Evolutionary conservation across 2,113 vertebrate genomes (phyloP), one percentile per base, ranked within the genome.

Genomic region (Microtus richardsoni): DNA sequence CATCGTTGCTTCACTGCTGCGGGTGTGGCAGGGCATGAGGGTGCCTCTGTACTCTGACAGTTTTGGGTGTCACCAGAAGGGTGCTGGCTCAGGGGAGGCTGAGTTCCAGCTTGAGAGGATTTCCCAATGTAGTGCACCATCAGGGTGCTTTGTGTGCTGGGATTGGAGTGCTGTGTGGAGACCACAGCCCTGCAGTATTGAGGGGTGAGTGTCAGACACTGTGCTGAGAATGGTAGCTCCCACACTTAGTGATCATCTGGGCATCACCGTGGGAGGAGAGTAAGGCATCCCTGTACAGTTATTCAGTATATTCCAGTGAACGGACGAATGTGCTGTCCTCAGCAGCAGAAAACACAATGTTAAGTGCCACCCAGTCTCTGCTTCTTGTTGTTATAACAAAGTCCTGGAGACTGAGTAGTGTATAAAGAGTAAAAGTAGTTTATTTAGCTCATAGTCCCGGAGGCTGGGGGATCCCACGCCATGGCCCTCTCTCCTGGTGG

Each of bases 211-310:
- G 60, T 54, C 47, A 21, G 11, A 30, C 7, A 7, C 11, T 16
- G 39, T 1, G 0, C 64, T 1, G 2, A 5, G 28, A 28, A 39
- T 0, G 58, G 17, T 4, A 5, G 6, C 9, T 58, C 10, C 16
- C 41, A 3, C 21, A 9, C 49, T n/a, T 3, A 11, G 39, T 66
- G 64, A 54, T 6, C 11, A 12, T 8, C n/a, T 22, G 22, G 12
- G 21, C 39, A 4, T 22, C 58, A 24, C 6, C 12, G 26, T 54
- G 41, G 80, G 58, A 70, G 22, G 1, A 33, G 28, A 83, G 41
- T 28, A 24, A 58, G n/a, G 39, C 13, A 68, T 49, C 78, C 7
- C 17, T 60, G 71, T 14, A 11, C 58, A 80, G 10, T 52, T 54
- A 54, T 4, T 36, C 10, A 39, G 24, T 49, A 13, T 30, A 28